Base-by-base conservation (phyloP, 2,888 invertebrate species). In the Patella caerulea region DNA sequence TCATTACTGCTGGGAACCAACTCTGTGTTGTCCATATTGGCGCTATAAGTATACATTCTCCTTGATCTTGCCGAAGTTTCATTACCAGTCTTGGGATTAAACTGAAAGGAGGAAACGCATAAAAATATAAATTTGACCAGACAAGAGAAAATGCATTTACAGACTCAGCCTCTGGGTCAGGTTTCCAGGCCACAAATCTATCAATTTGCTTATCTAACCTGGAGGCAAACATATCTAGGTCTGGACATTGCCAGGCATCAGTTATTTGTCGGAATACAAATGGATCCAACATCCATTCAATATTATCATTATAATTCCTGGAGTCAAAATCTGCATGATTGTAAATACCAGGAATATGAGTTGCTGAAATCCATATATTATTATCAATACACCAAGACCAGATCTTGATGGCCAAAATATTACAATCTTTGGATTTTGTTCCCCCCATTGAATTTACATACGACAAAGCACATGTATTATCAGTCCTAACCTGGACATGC, bases 91-190 rank as follows among this genome's bases (percentile, higher is more conserved):
- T 53, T 45, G 65, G n/a, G 2, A 78, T 24, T 11, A 78, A 11
- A 71, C 69, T 74, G 75, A 78, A 72, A 75, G 73, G 78, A 15
- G 80, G 77, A 75, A 80, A 80, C 19, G 55, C 56, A 54, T 75
- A 80, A 29, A 74, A 72, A 24, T 56, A 24, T 53, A 17, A 71
- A 65, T 17, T 53, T 2, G 70, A 69, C 73, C 78, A 78, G 24
- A 24, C 24, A 15, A 72, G 24, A 15, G 72, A 45, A 53, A 80
- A 77, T 24, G 73, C 78, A 78, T 80, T 73, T 14, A 80, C 65
- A 17, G 55, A 70, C 5, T 52, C 56, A 29, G 75, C 75, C 45
- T 73, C 59, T 19, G 73, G 75, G n/a, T 80, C 78, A 15, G 73
- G 78, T 65, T 52, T 29, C 70, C 72, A 77, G 7, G 76, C 54